Percentiles rank a stretch among this genome's conserved stretches.
Conservation (phyloP, 2,113 vertebrate genomes). For the Loxodonta africana region DNA sequence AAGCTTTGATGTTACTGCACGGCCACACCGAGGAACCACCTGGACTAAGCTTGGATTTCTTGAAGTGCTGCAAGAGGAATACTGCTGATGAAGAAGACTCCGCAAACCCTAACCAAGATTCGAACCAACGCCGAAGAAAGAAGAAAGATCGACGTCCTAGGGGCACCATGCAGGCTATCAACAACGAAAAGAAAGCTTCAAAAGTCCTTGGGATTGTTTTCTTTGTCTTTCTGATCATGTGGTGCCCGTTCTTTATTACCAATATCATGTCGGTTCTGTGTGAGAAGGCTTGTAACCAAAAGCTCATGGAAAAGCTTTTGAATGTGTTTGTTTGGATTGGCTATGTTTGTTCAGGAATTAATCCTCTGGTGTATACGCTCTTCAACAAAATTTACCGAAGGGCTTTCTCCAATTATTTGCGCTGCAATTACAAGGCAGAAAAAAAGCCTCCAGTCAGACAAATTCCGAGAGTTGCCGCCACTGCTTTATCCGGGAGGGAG, state of each 20-base stretch:
- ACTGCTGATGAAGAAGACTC: constrained; percentile 91
- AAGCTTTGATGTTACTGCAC: constrained; percentile 95
- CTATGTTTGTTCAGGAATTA: constrained; percentile 98
- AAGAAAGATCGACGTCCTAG: constrained; percentile 91
- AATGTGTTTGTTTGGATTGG: constrained; percentile 99
- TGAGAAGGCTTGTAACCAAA: constrained; percentile 92
- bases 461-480: constrained; percentile 90
- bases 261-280: constrained; percentile 98
- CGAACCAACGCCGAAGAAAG: constrained; percentile 87
- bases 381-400: constrained; percentile 98
- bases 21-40: constrained; percentile 90
- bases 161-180: constrained; percentile 99
- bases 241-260: constrained; percentile 99
- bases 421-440: constrained; percentile 91
- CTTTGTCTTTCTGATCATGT: constrained; percentile 99
- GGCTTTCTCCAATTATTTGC: constrained; percentile 97
- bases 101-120: constrained; percentile 92
- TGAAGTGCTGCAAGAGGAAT: constrained; percentile 91
- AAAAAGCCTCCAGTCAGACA: constrained; percentile 88
- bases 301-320: constrained; percentile 94
- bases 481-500: constrained; percentile 87
- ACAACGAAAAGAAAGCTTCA: constrained; percentile 97
- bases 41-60: constrained; percentile 86
- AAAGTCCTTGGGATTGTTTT: constrained; percentile 99
- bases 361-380: constrained; percentile 98